phyloP scores from a whole-genome alignment of 2,888 invertebrate genomes.

The Opisthograptis luteolata region DNA sequence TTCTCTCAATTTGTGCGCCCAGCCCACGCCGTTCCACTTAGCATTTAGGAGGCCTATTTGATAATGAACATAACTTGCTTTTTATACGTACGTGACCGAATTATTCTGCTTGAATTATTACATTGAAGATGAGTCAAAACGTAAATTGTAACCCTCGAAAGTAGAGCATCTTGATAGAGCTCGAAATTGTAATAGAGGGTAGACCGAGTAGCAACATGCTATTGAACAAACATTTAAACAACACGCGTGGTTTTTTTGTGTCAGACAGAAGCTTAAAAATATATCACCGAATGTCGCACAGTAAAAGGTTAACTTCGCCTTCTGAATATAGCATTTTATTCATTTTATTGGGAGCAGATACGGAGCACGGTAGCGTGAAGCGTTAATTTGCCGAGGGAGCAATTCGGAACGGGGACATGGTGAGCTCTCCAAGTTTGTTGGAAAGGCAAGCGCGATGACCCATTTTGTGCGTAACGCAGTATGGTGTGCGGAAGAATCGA shows the following conservation, averaged over 20 bases:
- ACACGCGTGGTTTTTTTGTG: slow-evolving; percentile 12
- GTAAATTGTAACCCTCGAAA: slow-evolving; percentile 10
- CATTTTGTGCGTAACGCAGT: slow-evolving; percentile 74
- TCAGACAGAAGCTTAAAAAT: slow-evolving; percentile 1
- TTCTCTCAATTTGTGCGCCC: slow-evolving; percentile 56
- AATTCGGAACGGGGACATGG: slow-evolving; percentile 76
- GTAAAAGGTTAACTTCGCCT: background rate
- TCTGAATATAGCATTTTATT: slow-evolving; percentile 40
- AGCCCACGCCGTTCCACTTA: slow-evolving; percentile 42
- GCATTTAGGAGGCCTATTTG: slow-evolving; percentile 45
- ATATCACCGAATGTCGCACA: background rate
- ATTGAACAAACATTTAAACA: slow-evolving; percentile 17
- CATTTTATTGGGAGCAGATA: slow-evolving; percentile 56
- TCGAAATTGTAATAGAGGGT: slow-evolving; percentile 7
- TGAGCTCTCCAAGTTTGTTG: slow-evolving; percentile 61
- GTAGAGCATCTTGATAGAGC: slow-evolving; percentile 16
- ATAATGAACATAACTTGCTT: slow-evolving; percentile 35
- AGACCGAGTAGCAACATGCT: slow-evolving; percentile 3
- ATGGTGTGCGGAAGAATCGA: slow-evolving; percentile 75
- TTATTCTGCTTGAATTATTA: slow-evolving; percentile 22
- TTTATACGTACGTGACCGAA: slow-evolving; percentile 24
- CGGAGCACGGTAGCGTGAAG: slow-evolving; percentile 56
- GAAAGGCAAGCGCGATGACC: slow-evolving; percentile 71
- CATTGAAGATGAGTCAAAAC: slow-evolving; percentile 16
- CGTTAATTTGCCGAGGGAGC: slow-evolving; percentile 74